These are phyloP conservation scores for Xestia ashworthii DNA, from an alignment of 2,888 invertebrate species.

Conservation along the genomic window DNA sequence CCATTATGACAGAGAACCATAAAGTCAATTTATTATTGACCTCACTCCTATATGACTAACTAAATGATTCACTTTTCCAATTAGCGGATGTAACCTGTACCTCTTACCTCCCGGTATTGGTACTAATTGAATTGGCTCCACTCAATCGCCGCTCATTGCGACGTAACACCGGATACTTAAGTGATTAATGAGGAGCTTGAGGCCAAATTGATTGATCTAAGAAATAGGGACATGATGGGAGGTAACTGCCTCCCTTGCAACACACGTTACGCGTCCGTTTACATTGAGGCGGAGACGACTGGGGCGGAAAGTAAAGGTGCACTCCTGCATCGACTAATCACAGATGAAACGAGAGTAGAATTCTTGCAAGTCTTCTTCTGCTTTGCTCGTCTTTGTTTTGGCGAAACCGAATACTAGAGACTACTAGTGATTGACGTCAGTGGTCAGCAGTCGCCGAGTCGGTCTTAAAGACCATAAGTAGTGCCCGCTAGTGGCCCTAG, in stretches of 20 bases:
- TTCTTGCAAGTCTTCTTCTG: neutral
- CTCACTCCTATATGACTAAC: constrained; percentile 17
- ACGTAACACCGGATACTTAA: neutral
- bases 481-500: neutral
- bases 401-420: neutral
- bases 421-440: neutral
- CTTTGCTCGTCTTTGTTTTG: neutral
- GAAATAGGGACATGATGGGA: constrained; percentile 12
- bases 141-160: constrained; percentile 5
- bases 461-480: neutral
- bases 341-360: neutral
- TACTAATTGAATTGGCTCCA: constrained; percentile 53
- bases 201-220: constrained; percentile 42
- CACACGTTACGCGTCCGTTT: neutral
- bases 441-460: neutral
- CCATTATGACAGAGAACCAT: constrained; percentile 3
- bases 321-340: neutral
- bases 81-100: constrained; percentile 21
- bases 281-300: neutral
- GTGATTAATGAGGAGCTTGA: constrained; percentile 16
- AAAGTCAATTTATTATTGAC: constrained; percentile 39
- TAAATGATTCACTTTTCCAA: constrained; percentile 45
- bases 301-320: neutral
- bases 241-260: neutral
- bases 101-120: constrained; percentile 6